Evolutionary conservation across 2,888 invertebrate genomes (phyloP).

Genomic region (Euphydryas editha): DNA sequence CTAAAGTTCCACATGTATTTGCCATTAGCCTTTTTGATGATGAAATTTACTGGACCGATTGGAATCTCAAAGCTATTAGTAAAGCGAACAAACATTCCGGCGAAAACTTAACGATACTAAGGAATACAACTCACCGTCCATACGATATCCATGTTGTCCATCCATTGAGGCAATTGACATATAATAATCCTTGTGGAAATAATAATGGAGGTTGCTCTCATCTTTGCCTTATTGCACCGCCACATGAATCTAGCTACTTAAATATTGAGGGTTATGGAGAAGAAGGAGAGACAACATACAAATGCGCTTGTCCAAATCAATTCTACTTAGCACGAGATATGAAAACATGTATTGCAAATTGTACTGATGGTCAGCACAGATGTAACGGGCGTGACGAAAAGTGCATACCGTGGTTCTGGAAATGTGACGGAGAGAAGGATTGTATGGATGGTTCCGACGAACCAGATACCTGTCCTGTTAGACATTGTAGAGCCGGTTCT

Average conservation of each 20-base stretch:
- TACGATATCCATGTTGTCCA: conserved; percentile 97
- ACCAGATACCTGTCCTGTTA: conserved; percentile 90
- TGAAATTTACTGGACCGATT: conserved; percentile 97
- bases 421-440: conserved; percentile 95
- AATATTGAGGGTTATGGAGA: conserved; percentile 91
- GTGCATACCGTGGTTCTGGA: conserved; percentile 83
- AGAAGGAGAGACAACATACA: conserved; percentile 90
- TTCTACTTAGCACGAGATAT: conserved; percentile 92
- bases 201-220: conserved; percentile 99
- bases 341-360: conserved; percentile 96
- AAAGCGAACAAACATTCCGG: conserved; percentile 96
- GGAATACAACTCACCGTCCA: conserved; percentile 97
- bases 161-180: conserved; percentile 92
- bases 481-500: conserved; percentile 94
- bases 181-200: conserved; percentile 94
- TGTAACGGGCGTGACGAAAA: conserved; percentile 86
- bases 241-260: conserved; percentile 88
- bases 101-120: conserved; percentile 87
- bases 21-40: conserved; percentile 97
- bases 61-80: conserved; percentile 97
- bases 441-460: conserved; percentile 97
- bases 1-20: conserved; percentile 96
- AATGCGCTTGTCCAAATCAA: conserved; percentile 98
- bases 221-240: conserved; percentile 95
- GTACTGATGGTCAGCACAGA: conserved; percentile 93